phyloP scores from a whole-genome alignment of 2,797 vertebrate genomes.

The Pseudopleuronectes americanus region DNA sequence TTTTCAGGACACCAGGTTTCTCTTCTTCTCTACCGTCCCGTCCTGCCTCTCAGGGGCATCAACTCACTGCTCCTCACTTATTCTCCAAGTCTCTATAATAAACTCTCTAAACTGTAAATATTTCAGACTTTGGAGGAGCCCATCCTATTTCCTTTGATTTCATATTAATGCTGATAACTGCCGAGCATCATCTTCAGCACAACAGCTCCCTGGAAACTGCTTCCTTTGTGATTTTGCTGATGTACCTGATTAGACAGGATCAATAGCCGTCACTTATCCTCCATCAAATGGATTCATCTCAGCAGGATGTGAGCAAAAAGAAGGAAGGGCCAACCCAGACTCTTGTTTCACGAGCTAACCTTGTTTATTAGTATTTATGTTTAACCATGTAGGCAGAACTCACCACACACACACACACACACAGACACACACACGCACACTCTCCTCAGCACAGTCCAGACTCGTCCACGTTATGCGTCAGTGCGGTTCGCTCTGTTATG shows the following conservation, averaged over 20 bases:
- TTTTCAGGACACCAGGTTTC: no score
- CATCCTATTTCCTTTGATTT: background rate
- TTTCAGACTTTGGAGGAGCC: background rate
- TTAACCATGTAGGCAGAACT: no score
- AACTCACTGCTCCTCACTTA: no score
- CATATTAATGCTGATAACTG: background rate
- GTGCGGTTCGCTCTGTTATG: background rate
- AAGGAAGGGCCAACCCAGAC: background rate
- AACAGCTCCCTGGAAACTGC: background rate
- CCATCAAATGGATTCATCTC: background rate
- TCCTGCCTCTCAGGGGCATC: no score
- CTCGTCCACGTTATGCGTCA: background rate
- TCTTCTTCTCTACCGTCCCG: no score
- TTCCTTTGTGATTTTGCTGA: background rate
- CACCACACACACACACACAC: no score
- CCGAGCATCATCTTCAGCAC: background rate
- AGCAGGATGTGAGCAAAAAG: no score
- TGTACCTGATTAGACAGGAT: slow-evolving; percentile 1
- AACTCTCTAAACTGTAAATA: background rate
- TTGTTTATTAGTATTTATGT: background rate
- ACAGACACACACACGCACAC: no score
- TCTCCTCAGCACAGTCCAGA: no score
- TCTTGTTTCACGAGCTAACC: background rate
- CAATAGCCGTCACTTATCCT: slow-evolving; percentile 7
- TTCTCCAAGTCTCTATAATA: background rate